Evolutionary conservation across 1,140 invertebrate genomes (phyloP).

Genomic region (Halictus rubicundus): DNA sequence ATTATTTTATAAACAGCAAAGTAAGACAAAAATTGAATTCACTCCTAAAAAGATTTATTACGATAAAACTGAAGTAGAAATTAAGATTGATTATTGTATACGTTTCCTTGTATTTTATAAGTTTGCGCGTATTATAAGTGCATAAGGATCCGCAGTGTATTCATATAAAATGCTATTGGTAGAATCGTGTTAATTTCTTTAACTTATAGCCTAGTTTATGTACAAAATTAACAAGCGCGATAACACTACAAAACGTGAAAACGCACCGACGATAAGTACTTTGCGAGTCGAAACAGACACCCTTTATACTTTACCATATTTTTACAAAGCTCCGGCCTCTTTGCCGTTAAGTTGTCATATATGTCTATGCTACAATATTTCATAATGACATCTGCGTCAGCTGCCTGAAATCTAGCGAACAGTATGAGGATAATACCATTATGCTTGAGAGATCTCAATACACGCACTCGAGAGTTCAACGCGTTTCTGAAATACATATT

Average conservation of each 20-base stretch:
- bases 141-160: too few relatives aligned
- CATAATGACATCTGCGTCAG: slow-evolving; percentile 6
- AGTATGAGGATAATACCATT: slow-evolving; percentile 50
- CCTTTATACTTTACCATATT: slow-evolving; percentile 4
- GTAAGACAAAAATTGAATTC: too few relatives aligned
- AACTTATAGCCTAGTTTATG: slow-evolving; percentile 64
- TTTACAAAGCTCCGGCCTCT: neutral
- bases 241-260: slow-evolving; percentile 26
- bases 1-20: too few relatives aligned
- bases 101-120: too few relatives aligned
- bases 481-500: slow-evolving; percentile 41
- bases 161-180: slow-evolving; percentile 72
- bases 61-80: too few relatives aligned
- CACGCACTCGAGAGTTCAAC: slow-evolving; percentile 22
- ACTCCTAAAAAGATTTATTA: too few relatives aligned
- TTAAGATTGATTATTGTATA: too few relatives aligned
- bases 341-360: slow-evolving; percentile 29
- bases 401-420: slow-evolving; percentile 1
- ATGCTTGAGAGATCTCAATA: slow-evolving; percentile 61
- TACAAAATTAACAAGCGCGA: slow-evolving; percentile 74
- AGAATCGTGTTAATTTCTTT: slow-evolving; percentile 68
- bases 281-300: slow-evolving; percentile 1
- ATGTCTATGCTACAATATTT: slow-evolving; percentile 22
- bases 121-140: too few relatives aligned
- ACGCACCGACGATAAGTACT: neutral